These are phyloP conservation scores for Adoxophyes honmai DNA, from an alignment of 1,140 invertebrate species.

Conservation along the genomic window DNA sequence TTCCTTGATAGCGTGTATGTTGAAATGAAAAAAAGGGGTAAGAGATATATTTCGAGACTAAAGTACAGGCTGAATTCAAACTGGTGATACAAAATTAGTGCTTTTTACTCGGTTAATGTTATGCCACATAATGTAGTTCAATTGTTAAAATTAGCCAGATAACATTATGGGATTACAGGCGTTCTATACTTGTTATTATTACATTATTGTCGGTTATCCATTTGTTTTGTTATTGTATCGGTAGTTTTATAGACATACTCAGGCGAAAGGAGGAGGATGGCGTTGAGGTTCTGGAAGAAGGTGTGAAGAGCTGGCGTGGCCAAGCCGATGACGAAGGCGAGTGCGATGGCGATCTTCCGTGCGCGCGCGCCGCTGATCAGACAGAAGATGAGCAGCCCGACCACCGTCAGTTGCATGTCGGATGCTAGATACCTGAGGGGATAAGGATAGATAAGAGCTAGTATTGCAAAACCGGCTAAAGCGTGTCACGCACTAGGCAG, in stretches of 20 bases:
- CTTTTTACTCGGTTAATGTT: too few species aligned
- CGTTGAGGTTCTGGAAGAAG: conserved; percentile 34
- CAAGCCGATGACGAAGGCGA: conserved; percentile 30
- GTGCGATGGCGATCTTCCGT: conserved; percentile 16
- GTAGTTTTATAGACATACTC: conserved; percentile 32
- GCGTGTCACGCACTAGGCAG: neutral
- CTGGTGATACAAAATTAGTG: too few species aligned
- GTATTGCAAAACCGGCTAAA: neutral
- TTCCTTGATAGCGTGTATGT: too few species aligned
- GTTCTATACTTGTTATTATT: too few species aligned
- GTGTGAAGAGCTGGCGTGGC: conserved; percentile 35
- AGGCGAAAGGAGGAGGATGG: conserved; percentile 27
- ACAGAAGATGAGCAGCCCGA: conserved; percentile 27
- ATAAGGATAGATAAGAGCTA: neutral
- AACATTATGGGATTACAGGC: too few species aligned
- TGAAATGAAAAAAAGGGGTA: too few species aligned
- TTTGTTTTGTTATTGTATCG: too few species aligned
- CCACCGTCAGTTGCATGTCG: conserved; percentile 37
- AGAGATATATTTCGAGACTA: too few species aligned
- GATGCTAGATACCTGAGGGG: conserved; percentile 41
- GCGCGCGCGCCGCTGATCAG: conserved; percentile 19
- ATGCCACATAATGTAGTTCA: too few species aligned
- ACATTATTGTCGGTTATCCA: too few species aligned
- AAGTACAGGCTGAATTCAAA: too few species aligned
- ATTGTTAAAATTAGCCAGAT: too few species aligned